phyloP scores from a whole-genome alignment of 2,888 invertebrate genomes.

The Melieria picta region DNA sequence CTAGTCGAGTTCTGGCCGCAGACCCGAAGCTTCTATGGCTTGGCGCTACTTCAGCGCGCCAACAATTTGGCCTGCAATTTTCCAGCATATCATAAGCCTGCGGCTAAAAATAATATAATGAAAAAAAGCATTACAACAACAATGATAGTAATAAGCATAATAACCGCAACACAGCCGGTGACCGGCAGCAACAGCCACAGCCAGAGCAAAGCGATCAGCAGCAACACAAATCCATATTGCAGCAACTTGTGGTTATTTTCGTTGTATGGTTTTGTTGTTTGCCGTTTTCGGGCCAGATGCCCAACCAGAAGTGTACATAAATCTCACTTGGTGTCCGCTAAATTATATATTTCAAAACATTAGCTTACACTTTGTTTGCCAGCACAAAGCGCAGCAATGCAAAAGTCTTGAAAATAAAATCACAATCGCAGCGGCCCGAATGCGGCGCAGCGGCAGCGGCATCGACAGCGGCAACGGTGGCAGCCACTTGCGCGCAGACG shows the following conservation, averaged over 20 bases:
- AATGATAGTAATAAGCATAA: conserved; percentile 52
- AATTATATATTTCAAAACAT: conserved; percentile 66
- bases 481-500: conserved; percentile 22
- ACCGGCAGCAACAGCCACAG: conserved; percentile 27
- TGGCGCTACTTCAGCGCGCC: not conserved
- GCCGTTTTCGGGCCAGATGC: conserved; percentile 37
- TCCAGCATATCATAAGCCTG: not conserved
- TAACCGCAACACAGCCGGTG: conserved; percentile 33
- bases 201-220: not conserved
- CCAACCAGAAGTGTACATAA: conserved; percentile 61
- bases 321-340: conserved; percentile 67
- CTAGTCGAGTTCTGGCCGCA: too few species aligned
- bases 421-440: not conserved
- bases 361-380: conserved; percentile 61
- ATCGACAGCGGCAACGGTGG: conserved; percentile 29
- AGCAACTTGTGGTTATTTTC: conserved; percentile 33
- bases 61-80: conserved; percentile 8
- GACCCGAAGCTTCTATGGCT: too few species aligned
- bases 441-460: conserved; percentile 24
- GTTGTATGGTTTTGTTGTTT: conserved; percentile 11
- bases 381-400: conserved; percentile 27
- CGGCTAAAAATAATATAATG: conserved; percentile 11
- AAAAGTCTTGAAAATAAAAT: conserved; percentile 3
- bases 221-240: conserved; percentile 30
- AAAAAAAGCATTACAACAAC: conserved; percentile 8